Evolutionary conservation across 2,113 vertebrate species (phyloP), one percentile per base, ranked within the genome.

Genomic region (Papio anubis): DNA sequence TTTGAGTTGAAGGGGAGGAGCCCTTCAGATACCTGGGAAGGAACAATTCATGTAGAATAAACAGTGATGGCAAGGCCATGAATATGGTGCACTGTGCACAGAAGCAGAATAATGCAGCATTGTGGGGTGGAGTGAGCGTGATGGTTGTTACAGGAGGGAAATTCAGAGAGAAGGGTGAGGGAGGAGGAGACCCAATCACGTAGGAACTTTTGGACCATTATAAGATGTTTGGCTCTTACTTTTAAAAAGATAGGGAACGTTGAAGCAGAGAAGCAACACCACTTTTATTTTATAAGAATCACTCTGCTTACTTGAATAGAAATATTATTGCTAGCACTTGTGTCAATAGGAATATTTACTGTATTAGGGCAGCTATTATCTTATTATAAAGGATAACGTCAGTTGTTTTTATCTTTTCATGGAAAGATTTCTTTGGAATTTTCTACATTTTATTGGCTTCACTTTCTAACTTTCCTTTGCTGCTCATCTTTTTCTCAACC

Each of bases 41-140:
- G 11, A 64, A 35, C 13, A 25, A n/a, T 23, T 32, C 50, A 16
- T 2, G 16, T 13, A 76, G 32, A 52, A 43, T 32, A 40, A 61
- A 70, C 5, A 45, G 50, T 0, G 1, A 50, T 13, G 2, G 11
- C 32, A 57, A 70, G 75, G 43, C 18, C 13, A 27, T 45, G 27
- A 18, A n/a, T 16, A 16, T 27, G 27, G 23, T 52, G 14, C 8
- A 27, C 13, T 0, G 0, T 0, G 0, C 35, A 38, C 73, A 68
- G 14, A 75, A 57, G 17, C 23, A 6, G 10, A 59, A 50, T 13
- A 48, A 8, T 5, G 3, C 1, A 25, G 64, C 13, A 7, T 13
- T 12, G 9, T 3, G 14, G 38, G 50, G 8, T 0, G 11, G 4
- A 73, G 38, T 17, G 45, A n/a, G 14, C 0, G 1, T 2, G 23